Conservation (phyloP, 1,140 invertebrate genomes). For the Leptopilina boulardi region DNA sequence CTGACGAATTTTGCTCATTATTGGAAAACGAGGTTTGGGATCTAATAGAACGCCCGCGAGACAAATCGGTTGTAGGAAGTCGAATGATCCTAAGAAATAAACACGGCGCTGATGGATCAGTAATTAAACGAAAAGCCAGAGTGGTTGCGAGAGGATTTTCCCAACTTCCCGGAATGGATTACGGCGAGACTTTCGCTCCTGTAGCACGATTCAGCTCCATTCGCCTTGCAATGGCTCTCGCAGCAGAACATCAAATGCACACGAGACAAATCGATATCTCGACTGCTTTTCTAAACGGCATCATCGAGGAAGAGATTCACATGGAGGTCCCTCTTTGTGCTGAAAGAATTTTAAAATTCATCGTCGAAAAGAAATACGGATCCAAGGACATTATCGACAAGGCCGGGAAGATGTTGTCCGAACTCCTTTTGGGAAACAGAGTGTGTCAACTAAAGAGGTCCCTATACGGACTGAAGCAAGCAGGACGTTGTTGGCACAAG, state of each 20-base stretch:
- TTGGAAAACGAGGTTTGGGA: slow-evolving; percentile 64
- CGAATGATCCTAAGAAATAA: slow-evolving; percentile 22
- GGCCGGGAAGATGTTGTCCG: slow-evolving; percentile 63
- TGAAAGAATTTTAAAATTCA: slow-evolving; percentile 1
- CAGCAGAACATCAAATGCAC: slow-evolving; percentile 20
- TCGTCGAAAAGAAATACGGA: slow-evolving; percentile 33
- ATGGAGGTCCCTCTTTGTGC: slow-evolving; percentile 52
- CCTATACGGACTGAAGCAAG: background rate
- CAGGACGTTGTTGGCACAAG: background rate
- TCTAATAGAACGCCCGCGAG: slow-evolving; percentile 39
- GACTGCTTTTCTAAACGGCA: slow-evolving; percentile 56
- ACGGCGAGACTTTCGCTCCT: slow-evolving; percentile 48
- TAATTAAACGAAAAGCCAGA: slow-evolving; percentile 45
- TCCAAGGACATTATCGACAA: slow-evolving; percentile 22
- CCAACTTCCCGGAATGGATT: slow-evolving; percentile 50
- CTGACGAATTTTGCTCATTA: slow-evolving; percentile 58
- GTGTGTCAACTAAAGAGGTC: background rate
- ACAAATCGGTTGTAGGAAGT: background rate
- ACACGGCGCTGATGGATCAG: background rate
- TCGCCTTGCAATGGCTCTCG: slow-evolving; percentile 33
- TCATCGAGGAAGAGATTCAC: slow-evolving; percentile 54
- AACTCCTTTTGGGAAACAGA: slow-evolving; percentile 33
- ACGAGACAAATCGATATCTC: slow-evolving; percentile 47
- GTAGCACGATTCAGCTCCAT: slow-evolving; percentile 46
- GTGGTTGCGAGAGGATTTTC: slow-evolving; percentile 50